Conservation (phyloP, 2,888 invertebrate genomes). For the Apeira syringaria region DNA sequence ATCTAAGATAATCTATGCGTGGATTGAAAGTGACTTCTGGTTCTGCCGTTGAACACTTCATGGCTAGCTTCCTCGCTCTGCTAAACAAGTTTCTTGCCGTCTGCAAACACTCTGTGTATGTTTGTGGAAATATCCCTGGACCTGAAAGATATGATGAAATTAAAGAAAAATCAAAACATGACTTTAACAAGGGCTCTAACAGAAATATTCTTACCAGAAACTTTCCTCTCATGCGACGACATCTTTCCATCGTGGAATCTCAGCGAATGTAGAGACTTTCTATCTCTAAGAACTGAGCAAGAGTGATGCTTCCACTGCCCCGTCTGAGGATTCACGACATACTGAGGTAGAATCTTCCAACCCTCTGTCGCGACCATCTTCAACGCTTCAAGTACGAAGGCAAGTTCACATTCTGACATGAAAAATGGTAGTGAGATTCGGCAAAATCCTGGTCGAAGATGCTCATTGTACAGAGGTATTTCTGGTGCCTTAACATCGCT, state of each 20-base stretch:
- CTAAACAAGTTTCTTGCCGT: constrained; percentile 91
- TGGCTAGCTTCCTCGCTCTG: constrained; percentile 89
- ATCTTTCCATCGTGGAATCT: constrained; percentile 90
- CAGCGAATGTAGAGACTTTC: constrained; percentile 92
- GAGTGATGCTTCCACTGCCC: constrained; percentile 95
- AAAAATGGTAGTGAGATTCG: constrained; percentile 94
- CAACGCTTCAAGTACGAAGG: constrained; percentile 92
- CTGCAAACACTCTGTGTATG: constrained; percentile 89
- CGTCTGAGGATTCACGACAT: constrained; percentile 93
- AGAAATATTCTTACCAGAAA: constrained; percentile 74
- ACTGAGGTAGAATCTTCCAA: constrained; percentile 95
- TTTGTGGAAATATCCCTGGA: constrained; percentile 89
- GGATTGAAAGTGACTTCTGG: constrained; percentile 88
- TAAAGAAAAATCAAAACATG: not conserved
- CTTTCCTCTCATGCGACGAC: constrained; percentile 87
- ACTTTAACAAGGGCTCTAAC: not conserved
- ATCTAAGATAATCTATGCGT: constrained; percentile 88
- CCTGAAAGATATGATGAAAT: constrained; percentile 59
- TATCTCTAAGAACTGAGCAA: constrained; percentile 90
- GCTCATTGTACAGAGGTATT: constrained; percentile 83
- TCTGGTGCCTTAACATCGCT: constrained; percentile 71
- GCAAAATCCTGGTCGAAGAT: constrained; percentile 93
- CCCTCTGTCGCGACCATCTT: constrained; percentile 95
- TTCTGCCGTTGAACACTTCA: constrained; percentile 89
- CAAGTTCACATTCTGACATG: constrained; percentile 90